Base-by-base conservation (phyloP, 2,113 vertebrate genomes). In the Colossoma macropomum region DNA sequence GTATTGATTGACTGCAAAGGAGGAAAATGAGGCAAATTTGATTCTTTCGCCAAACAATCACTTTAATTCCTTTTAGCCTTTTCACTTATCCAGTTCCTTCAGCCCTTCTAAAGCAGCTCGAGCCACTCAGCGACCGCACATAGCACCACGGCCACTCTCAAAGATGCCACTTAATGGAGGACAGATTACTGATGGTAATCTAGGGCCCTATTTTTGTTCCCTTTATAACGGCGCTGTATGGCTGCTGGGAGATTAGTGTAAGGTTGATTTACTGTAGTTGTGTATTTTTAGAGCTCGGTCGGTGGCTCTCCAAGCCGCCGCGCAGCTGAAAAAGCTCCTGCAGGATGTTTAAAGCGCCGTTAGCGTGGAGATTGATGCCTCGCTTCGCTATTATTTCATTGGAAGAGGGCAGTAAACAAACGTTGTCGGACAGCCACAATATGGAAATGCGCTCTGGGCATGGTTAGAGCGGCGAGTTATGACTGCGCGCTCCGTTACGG, bases 321-420 rank as follows among this genome's bases (percentile, higher is more conserved):
- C 41, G 41, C 41, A 9, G 41, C 52, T 59, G 56, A 59, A 10
- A 59, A 59, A 59, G n/a, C 56, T 59, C 75, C 45, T 34, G 70
- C 63, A 72, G 83, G 80, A 81, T 48, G 30, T 81, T 81, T 69
- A 69, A 68, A 71, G 71, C 85, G 81, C 84, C 41, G 79, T 81
- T 86, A 38, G 74, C 41, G 41, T 79, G 48, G 78, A 92, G 90
- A 93, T 90, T 93, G 92, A 94, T 92, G 86, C 87, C 56, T 41
- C 83, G 76, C 56, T n/a, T 71, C 75, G 85, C 84, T 88, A 87
- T 89, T 94, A 93, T 93, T 95, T 93, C 93, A 94, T 92, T 88
- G 83, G 87, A 90, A 93, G 88, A 87, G 89, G 87, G 92, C 89
- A 90, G 93, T 94, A 94, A 94, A 94, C 92, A 92, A 91, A 90